phyloP scores from a whole-genome alignment of 2,113 vertebrate species.

The Gorilla gorilla region DNA sequence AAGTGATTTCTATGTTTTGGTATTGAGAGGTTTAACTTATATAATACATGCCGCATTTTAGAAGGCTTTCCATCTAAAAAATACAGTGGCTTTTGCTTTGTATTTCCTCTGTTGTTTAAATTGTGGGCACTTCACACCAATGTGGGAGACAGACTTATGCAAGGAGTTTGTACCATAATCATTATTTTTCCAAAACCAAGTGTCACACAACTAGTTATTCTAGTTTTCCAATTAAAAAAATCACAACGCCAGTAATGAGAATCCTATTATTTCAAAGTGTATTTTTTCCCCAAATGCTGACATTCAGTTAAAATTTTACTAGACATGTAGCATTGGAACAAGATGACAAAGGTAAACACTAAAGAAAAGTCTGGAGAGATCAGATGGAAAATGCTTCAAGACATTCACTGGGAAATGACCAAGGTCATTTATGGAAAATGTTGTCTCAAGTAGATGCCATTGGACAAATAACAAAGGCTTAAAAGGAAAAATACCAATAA shows the following conservation, averaged over 20 bases:
- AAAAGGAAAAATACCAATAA: not conserved
- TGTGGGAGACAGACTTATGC: not conserved
- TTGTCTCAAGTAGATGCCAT: not conserved
- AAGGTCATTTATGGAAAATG: not conserved
- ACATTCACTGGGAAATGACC: not conserved
- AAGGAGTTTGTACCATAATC: not conserved
- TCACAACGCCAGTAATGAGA: not conserved
- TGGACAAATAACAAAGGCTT: not conserved
- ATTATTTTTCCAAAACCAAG: not conserved
- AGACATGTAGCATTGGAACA: not conserved
- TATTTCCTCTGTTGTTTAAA: slow-evolving; percentile 18
- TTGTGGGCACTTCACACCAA: not conserved
- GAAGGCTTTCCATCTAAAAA: not conserved
- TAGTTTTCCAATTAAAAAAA: not conserved
- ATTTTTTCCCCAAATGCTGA: not conserved
- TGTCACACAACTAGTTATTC: slow-evolving; percentile 5
- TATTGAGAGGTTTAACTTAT: not conserved
- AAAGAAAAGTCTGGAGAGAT: not conserved
- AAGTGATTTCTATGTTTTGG: not conserved
- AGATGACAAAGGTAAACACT: not conserved
- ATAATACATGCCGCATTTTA: not conserved
- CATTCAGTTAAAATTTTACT: not conserved
- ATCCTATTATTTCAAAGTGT: not conserved
- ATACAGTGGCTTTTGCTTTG: not conserved
- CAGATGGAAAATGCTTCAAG: not conserved